Evolutionary conservation across 2,888 invertebrate species (phyloP), one percentile per base, ranked within the genome.

Genomic region (Autographa gamma): DNA sequence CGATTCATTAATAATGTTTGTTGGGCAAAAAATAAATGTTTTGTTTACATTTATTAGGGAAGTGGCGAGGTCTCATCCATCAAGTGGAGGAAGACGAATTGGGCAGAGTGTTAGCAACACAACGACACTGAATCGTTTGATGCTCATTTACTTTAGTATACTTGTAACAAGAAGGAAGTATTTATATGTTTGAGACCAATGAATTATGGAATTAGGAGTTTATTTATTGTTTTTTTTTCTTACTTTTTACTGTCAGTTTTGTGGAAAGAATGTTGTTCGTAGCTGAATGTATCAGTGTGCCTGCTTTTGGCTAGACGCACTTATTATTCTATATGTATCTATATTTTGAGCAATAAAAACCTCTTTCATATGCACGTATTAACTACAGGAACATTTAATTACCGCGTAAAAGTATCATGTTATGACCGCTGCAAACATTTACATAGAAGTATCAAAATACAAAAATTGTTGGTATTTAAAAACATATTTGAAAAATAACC

Each of bases 11-110:
- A 92, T 94, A 92, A 92, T 85, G 82, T 90, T 91, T 88, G 80
- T 86, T 85, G 74, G 77, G 85, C 86, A 91, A 91, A 92, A 94
- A 94, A 91, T 86, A 85, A 88, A 88, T 91, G 91, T 92, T 94
- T 94, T 95, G 95, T 95, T 95, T 95, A 95, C 94, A 92, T 95
- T 94, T 94, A 94, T 95, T 93, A 94, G 92, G 92, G 88, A 88
- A 93, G 93, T 92, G 93, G 90, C 85, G 91, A 88, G 84, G 88
- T 85, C 85, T 89, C 94, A 95, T 95, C 94, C 91, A 95, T 95
- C 95, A 94, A 90, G 86, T 65, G 77, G 87, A 84, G 83, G 88
- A 92, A 93, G 94, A 94, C 89, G 93, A 91, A 94, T 94, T 91
- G 90, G 89, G 75, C 78, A 65, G 88, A 74, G 74, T 76, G 74